Evolutionary conservation across 1,140 invertebrate species (phyloP), one percentile per base, ranked within the genome.

Genomic region (Drosophila prosaltans): DNA sequence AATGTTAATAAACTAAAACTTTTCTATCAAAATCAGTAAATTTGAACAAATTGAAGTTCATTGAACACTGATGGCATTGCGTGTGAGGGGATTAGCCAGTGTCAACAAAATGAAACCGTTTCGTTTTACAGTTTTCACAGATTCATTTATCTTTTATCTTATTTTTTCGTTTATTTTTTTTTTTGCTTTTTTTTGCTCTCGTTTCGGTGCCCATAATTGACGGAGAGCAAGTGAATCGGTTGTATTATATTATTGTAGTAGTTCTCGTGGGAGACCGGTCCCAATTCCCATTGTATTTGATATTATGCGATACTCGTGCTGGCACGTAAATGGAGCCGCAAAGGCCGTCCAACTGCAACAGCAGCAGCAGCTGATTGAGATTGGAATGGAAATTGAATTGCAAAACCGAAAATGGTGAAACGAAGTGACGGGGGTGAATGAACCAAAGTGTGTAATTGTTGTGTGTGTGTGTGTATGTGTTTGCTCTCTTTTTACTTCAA

Each of bases 131-230:
- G 43, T 64, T 84, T 85, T 57, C 59, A 78, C 71, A 84, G 81
- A 72, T 75, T 40, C 82, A 81, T 85, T 86, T 86, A 84, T 84
- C 74, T 84, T 74, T 73, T 62, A 78, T 72, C 32, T 36, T 84
- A 70, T 36, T 36, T 36, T 36, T 63, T 51, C 32, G 67, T 61
- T 30, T 69, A 58, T 32, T 69, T 66, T 63, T 71, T 69, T 36
- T 36, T 36, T 36, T 16, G 16, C 16, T 51, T 24, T 24, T 2
- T 45, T 51, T 51, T 26, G 45, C 45, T 51, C 45, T 51, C 21
- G 26, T 51, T 51, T 51, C 6, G 28, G 65, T 55, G 74, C 62
- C 32, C 68, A 66, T 69, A 81, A 81, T 72, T 80, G 82, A 76
- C 78, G 68, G 65, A 59, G 62, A 59, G 62, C 58, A 54, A 60